These are phyloP conservation scores for Nasonia giraulti DNA, from an alignment of 1,140 invertebrate species.

Conservation along the genomic window DNA sequence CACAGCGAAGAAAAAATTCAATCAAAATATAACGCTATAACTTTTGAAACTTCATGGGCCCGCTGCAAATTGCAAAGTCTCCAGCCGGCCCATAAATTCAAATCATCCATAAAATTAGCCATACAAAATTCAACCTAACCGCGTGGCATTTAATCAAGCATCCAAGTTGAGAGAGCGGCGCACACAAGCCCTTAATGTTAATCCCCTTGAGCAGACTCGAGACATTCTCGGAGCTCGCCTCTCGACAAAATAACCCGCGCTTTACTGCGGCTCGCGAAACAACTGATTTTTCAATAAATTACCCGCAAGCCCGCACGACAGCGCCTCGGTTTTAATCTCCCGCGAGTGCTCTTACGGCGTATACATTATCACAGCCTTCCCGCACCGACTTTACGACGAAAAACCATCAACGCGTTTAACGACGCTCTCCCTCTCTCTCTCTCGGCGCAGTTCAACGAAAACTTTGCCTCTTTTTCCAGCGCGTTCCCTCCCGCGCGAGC, in stretches of 20 bases:
- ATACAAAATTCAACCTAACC: neutral
- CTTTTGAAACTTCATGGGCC: too few relatives aligned
- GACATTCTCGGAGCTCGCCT: neutral
- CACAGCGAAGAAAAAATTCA: too few relatives aligned
- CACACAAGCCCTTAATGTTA: neutral
- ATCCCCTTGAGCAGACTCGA: neutral
- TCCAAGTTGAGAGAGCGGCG: neutral
- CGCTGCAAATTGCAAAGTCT: neutral
- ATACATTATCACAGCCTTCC: neutral
- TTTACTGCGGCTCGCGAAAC: neutral
- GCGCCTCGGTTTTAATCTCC: neutral
- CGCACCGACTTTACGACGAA: neutral
- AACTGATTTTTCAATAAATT: slow-evolving; percentile 32
- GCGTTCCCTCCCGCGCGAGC: neutral
- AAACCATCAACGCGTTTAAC: slow-evolving; percentile 17
- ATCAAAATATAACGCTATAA: too few relatives aligned
- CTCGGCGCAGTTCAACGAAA: neutral
- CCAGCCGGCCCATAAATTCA: neutral
- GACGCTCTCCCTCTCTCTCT: neutral
- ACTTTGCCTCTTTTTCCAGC: neutral
- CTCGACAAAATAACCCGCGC: neutral
- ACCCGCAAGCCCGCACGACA: neutral
- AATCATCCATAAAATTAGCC: neutral
- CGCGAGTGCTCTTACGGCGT: neutral
- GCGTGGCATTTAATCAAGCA: neutral